These are phyloP conservation scores for Tupiocoris notatus DNA, from an alignment of 2,888 invertebrate species.

Conservation along the genomic window DNA sequence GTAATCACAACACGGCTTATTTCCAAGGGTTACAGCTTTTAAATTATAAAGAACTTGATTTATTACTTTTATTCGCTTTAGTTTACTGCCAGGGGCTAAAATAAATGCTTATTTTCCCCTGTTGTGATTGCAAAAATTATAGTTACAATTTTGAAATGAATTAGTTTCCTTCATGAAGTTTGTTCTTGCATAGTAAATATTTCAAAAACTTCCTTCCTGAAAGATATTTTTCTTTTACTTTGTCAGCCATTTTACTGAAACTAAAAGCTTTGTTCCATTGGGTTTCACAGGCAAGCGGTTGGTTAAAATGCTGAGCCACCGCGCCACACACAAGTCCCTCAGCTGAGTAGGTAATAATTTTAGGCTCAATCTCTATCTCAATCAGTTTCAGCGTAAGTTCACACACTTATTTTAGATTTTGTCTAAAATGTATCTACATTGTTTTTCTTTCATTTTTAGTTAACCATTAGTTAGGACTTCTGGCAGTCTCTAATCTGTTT, in stretches of 20 bases:
- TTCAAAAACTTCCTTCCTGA: too few relatives aligned
- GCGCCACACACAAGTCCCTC: constrained; percentile 40
- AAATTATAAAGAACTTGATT: too few relatives aligned
- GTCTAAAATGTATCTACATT: too few relatives aligned
- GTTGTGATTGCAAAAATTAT: constrained; percentile 23
- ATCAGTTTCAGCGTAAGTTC: background rate
- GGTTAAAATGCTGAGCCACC: constrained; percentile 44
- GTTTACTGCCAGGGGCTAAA: too few relatives aligned
- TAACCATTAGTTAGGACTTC: background rate
- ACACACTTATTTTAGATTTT: background rate
- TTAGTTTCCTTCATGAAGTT: background rate
- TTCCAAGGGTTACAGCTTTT: too few relatives aligned
- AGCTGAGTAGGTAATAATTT: constrained; percentile 30
- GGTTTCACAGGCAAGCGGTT: constrained; percentile 46
- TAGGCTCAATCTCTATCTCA: too few relatives aligned
- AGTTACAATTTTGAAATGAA: background rate
- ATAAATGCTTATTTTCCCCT: background rate
- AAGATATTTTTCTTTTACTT: constrained; percentile 13
- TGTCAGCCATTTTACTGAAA: constrained; percentile 8
- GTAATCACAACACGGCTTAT: constrained; percentile 15
- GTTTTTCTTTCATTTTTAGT: background rate
- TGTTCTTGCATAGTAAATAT: too few relatives aligned
- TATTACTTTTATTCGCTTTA: too few relatives aligned
- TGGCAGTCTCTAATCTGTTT: background rate
- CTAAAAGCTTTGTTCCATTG: constrained; percentile 44